Conservation (phyloP, 2,888 invertebrate genomes). For the Drosophila antonietae region DNA sequence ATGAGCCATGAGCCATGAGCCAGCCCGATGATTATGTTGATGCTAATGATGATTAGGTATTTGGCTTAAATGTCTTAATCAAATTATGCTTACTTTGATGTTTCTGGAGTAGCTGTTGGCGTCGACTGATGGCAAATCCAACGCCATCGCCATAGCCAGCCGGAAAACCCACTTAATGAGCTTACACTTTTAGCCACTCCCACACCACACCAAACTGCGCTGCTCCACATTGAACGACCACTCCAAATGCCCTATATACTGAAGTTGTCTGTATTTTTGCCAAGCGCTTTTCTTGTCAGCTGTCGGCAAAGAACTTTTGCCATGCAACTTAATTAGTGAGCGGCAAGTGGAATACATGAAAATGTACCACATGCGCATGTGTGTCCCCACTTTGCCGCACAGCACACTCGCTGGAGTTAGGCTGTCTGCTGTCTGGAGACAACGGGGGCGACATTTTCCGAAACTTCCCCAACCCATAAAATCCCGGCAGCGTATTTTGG, state of each 20-base stretch:
- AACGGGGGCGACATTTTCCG: constrained; percentile 51
- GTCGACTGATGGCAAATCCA: constrained; percentile 34
- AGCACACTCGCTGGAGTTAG: constrained; percentile 18
- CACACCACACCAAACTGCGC: background rate
- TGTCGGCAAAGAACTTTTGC: constrained; percentile 60
- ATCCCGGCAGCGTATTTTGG: constrained; percentile 67
- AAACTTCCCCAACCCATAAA: constrained; percentile 21
- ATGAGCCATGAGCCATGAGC: constrained; percentile 52
- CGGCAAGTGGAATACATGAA: constrained; percentile 75
- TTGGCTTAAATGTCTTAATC: constrained; percentile 81
- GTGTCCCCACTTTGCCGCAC: constrained; percentile 20
- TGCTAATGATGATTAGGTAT: constrained; percentile 79
- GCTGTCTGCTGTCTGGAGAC: constrained; percentile 27
- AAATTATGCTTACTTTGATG: constrained; percentile 82
- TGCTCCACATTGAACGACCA: constrained; percentile 28
- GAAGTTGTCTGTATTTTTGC: constrained; percentile 50
- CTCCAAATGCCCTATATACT: constrained; percentile 49
- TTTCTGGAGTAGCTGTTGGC: constrained; percentile 48
- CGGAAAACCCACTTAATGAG: constrained; percentile 74
- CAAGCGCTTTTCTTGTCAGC: constrained; percentile 63
- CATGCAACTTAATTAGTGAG: constrained; percentile 78
- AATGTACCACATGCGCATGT: constrained; percentile 46
- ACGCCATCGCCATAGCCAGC: constrained; percentile 16
- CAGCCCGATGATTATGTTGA: constrained; percentile 68
- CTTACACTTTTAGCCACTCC: constrained; percentile 65